Evolutionary conservation across 1,140 invertebrate genomes (phyloP).

Genomic region (Glomeris maerens): DNA sequence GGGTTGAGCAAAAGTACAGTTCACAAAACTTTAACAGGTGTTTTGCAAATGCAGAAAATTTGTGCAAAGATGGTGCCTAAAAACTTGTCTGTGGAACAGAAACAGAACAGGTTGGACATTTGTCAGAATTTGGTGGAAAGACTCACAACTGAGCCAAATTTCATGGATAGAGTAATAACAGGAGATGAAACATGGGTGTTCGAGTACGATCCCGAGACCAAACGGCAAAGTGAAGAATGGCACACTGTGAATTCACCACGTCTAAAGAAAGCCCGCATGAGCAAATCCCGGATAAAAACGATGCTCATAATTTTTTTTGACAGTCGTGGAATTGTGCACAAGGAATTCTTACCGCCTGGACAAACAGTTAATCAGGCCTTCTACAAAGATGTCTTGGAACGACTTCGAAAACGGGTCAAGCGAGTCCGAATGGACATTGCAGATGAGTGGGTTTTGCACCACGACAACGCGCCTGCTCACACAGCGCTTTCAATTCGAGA

Average conservation of each 20-base stretch:
- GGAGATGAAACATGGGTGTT: conserved; percentile 20
- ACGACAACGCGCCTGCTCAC: too few relatives aligned
- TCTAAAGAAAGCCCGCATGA: conserved; percentile 21
- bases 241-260: conserved; percentile 14
- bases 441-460: too few relatives aligned
- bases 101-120: too few relatives aligned
- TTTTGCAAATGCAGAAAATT: neutral
- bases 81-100: neutral
- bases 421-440: too few relatives aligned
- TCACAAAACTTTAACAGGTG: neutral
- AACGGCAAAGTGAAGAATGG: conserved; percentile 20
- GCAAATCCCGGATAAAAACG: conserved; percentile 22
- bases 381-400: too few relatives aligned
- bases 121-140: neutral
- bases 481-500: too few relatives aligned
- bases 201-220: conserved; percentile 22
- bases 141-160: conserved; percentile 2
- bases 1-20: neutral
- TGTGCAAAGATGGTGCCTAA: neutral
- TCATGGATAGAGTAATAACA: conserved; percentile 5
- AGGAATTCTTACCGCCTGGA: too few relatives aligned
- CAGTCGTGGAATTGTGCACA: conserved; percentile 20
- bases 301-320: conserved; percentile 27
- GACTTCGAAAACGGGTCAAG: too few relatives aligned
- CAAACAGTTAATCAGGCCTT: too few relatives aligned